phyloP scores from a whole-genome alignment of 2,888 invertebrate genomes.

The Parnassius glacialis region DNA sequence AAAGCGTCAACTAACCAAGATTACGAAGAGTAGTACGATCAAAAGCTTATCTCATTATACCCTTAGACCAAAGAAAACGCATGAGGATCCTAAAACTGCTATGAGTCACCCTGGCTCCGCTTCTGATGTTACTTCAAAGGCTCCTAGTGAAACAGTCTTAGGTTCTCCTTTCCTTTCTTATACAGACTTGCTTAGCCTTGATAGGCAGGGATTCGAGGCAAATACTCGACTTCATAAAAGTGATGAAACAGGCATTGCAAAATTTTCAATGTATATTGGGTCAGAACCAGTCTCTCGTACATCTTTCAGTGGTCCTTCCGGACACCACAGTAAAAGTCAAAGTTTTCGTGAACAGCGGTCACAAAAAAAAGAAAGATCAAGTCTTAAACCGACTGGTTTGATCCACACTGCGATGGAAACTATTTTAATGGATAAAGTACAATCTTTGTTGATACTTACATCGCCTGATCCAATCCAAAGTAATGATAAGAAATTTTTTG shows the following conservation, averaged over 20 bases:
- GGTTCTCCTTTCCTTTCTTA: slow-evolving; percentile 78
- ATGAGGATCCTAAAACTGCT: slow-evolving; percentile 47
- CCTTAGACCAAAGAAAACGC: slow-evolving; percentile 65
- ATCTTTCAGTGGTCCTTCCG: slow-evolving; percentile 60
- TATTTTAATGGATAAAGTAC: slow-evolving; percentile 79
- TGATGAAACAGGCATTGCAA: slow-evolving; percentile 54
- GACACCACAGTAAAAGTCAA: slow-evolving; percentile 47
- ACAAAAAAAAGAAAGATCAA: slow-evolving; percentile 47
- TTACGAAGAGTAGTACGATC: slow-evolving; percentile 71
- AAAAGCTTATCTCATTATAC: slow-evolving; percentile 74
- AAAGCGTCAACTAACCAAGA: slow-evolving; percentile 61
- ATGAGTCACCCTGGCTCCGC: slow-evolving; percentile 65
- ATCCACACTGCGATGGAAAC: slow-evolving; percentile 80
- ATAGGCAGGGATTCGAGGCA: slow-evolving; percentile 50
- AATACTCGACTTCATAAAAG: slow-evolving; percentile 56
- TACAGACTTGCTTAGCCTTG: slow-evolving; percentile 63
- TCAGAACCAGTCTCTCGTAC: slow-evolving; percentile 69
- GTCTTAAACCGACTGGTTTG: slow-evolving; percentile 61
- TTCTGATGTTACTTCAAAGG: slow-evolving; percentile 64
- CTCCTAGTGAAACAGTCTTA: slow-evolving; percentile 74
- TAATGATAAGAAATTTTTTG: slow-evolving; percentile 60
- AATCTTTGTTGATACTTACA: slow-evolving; percentile 62
- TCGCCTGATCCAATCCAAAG: slow-evolving; percentile 52
- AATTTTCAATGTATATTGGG: slow-evolving; percentile 73
- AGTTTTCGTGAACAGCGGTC: slow-evolving; percentile 43